These are phyloP conservation scores for Syrmaticus mikado DNA, from an alignment of 2,113 vertebrate species.

Conservation along the genomic window DNA sequence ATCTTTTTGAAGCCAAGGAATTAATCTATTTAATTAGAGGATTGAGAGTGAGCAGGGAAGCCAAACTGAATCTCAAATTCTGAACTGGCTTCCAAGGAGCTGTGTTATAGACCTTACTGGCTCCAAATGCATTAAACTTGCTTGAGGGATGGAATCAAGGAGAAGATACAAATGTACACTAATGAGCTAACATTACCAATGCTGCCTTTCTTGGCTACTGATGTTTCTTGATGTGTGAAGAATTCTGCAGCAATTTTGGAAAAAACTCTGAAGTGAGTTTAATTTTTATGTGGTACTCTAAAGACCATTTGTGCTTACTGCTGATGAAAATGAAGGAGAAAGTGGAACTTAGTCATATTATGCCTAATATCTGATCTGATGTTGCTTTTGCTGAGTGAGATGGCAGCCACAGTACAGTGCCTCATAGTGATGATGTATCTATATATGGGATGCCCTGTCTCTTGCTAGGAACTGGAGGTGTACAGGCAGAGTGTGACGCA, in stretches of 20 bases:
- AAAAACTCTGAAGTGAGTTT: constrained; percentile 1
- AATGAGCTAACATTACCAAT: background rate
- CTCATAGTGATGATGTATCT: background rate
- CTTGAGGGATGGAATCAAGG: background rate
- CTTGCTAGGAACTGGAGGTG: background rate
- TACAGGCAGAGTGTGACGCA: background rate
- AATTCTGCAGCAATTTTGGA: background rate
- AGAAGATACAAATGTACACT: background rate
- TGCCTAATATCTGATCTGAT: background rate
- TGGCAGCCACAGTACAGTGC: background rate
- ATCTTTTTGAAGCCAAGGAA: background rate
- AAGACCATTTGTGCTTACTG: background rate
- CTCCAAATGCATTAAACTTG: background rate
- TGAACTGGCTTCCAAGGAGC: background rate
- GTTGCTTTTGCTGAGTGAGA: background rate
- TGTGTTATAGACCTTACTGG: background rate
- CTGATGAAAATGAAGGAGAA: constrained; percentile 39
- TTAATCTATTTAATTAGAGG: background rate
- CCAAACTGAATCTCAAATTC: background rate
- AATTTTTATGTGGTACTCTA: background rate
- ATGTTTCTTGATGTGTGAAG: background rate
- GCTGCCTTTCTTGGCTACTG: background rate
- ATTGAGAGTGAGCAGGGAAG: background rate
- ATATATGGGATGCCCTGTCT: background rate
- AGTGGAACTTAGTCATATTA: background rate